Base-by-base conservation (phyloP, 2,797 vertebrate genomes). In the Microhierax caerulescens region DNA sequence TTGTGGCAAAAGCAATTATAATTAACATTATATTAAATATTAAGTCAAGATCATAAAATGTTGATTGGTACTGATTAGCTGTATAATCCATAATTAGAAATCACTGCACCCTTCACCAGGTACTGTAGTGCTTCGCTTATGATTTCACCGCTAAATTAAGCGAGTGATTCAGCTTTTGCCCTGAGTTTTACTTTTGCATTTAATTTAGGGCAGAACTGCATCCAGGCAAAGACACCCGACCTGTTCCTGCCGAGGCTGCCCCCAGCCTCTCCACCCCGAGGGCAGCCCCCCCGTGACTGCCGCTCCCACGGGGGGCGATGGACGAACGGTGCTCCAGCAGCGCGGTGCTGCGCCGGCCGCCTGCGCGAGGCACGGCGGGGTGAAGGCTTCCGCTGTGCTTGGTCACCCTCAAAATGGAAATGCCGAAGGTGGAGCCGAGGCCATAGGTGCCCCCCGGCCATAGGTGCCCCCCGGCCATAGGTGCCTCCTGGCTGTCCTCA, bases 1-100 rank as follows among this genome's bases (percentile, higher is more conserved):
- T 97, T 93, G 93, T 80, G 95, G 94, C 90, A 88, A 97, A 97
- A 88, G 96, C 96, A 97, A 96, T 97, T 96, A 96, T 97, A 95
- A 97, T 97, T 97, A 97, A 97, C 95, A 95, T 97, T 97, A 95
- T 96, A 97, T 97, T 97, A 97, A 97, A 96, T 97, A 97, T 97
- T 97, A 97, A 97, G 96, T 97, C 97, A 97, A 96, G 96, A 97
- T 97, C 93, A 93, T 96, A 97, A 97, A 96, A 83, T 93, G 97
- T 94, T 97, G 97, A 97, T 97, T 97, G 95, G 96, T 94, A n/a
- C 95, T 97, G 96, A 97, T 97, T 97, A 97, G 95, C 95, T 93
- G 95, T 60, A 92, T 97, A 94, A 97, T 96, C 96, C 96, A 81
- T 97, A 97, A 97, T 97, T 94, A 97, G 92, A 97, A 93, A 97